phyloP scores from a whole-genome alignment of 2,888 invertebrate genomes.

The Andrena bucephala region DNA sequence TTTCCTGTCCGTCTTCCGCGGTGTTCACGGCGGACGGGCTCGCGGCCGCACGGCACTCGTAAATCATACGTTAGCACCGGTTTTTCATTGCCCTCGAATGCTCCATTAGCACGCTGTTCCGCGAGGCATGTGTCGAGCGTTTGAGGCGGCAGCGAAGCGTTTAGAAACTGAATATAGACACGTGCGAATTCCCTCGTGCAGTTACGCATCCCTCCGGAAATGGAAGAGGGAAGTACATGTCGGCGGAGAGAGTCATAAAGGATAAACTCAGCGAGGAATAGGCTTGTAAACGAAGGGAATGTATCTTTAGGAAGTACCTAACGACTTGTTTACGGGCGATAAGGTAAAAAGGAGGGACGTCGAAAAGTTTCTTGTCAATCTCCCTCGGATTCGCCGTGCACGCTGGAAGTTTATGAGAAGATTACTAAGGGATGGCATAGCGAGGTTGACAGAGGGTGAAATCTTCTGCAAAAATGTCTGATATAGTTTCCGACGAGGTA shows the following conservation, averaged over 20 bases:
- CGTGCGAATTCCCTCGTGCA: no score
- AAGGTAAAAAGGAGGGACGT: neutral
- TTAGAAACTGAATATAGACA: no score
- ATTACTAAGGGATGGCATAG: conserved; percentile 39
- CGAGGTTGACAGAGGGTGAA: neutral
- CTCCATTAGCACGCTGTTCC: conserved; percentile 13
- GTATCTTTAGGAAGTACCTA: neutral
- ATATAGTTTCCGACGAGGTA: conserved; percentile 52
- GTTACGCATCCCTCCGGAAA: neutral
- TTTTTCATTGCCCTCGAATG: neutral
- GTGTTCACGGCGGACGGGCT: neutral
- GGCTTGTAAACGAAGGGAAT: neutral
- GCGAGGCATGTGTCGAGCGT: neutral
- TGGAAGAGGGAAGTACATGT: neutral
- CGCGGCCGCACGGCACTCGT: conserved; percentile 16
- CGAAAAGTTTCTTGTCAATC: conserved; percentile 27
- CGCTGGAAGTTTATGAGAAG: conserved; percentile 32
- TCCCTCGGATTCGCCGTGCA: neutral
- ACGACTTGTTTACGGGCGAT: conserved; percentile 18
- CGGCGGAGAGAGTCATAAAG: neutral
- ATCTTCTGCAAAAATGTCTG: conserved; percentile 36
- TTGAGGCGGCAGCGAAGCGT: no score
- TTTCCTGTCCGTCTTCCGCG: conserved; percentile 68
- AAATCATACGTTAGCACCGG: conserved; percentile 32
- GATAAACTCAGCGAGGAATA: neutral